phyloP scores from a whole-genome alignment of 2,113 vertebrate species.

The Promerops cafer region DNA sequence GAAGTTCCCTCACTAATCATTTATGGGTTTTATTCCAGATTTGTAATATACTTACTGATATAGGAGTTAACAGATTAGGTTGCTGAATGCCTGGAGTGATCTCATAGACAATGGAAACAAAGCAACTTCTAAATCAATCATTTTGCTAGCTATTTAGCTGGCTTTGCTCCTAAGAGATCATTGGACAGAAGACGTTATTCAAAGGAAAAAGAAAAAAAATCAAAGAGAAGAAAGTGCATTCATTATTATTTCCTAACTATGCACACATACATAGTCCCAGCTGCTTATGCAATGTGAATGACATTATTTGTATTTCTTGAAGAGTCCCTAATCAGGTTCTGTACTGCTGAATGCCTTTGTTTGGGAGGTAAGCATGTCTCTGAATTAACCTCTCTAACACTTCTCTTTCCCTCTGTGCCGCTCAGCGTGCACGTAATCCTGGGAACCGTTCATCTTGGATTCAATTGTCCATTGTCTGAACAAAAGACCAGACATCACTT shows the following conservation, averaged over 20 bases:
- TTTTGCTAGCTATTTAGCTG: conserved; percentile 23
- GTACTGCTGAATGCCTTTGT: conserved; percentile 16
- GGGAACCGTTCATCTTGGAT: conserved; percentile 36
- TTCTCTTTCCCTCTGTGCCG: not conserved
- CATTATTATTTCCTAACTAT: not conserved
- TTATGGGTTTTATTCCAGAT: conserved; percentile 40
- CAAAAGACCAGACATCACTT: conserved; percentile 48
- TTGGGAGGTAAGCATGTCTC: not conserved
- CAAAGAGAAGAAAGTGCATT: not conserved
- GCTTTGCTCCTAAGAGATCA: conserved; percentile 25
- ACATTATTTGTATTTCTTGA: conserved; percentile 34
- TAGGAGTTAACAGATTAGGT: conserved; percentile 46
- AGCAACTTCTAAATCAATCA: conserved; percentile 58
- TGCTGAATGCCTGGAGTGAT: conserved; percentile 31
- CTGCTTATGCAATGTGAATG: not conserved
- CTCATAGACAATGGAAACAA: conserved; percentile 45
- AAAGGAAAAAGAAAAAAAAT: not conserved
- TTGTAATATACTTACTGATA: conserved; percentile 31
- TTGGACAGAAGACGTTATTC: conserved; percentile 13
- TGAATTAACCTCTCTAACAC: conserved; percentile 27
- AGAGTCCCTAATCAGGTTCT: conserved; percentile 3
- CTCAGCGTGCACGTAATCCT: not conserved
- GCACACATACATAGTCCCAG: not conserved
- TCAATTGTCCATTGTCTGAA: conserved; percentile 45
- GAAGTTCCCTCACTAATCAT: conserved; percentile 20